phyloP scores from a whole-genome alignment of 2,888 invertebrate genomes.

The Bursaphelenchus okinawaensis region DNA sequence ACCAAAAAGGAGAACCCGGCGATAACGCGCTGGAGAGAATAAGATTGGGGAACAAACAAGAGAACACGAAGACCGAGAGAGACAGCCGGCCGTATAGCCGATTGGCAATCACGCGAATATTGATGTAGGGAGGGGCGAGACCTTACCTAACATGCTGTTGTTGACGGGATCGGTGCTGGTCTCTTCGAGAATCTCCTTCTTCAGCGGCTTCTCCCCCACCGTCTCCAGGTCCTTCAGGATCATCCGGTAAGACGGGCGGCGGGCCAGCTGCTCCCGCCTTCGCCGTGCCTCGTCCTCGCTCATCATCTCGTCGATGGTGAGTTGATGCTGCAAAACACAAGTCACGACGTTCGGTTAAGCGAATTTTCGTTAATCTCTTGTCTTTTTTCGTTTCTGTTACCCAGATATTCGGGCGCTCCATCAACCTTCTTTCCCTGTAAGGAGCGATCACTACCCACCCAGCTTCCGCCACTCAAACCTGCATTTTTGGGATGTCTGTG shows the following conservation, averaged over 20 bases:
- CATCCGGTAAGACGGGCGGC: conserved; percentile 55
- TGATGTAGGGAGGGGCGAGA: background rate
- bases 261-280: conserved; percentile 53
- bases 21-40: background rate
- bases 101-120: background rate
- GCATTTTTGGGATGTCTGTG: too few relatives aligned
- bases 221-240: conserved; percentile 56
- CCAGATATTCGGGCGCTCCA: background rate
- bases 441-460: background rate
- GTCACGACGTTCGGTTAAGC: background rate
- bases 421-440: background rate
- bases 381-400: background rate
- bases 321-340: background rate
- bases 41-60: background rate
- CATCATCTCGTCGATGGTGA: conserved; percentile 18
- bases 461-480: too few relatives aligned
- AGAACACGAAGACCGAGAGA: background rate
- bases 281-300: conserved; percentile 55
- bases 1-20: background rate
- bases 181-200: conserved; percentile 27
- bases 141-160: conserved; percentile 11
- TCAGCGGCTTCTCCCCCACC: conserved; percentile 44
- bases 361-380: background rate
- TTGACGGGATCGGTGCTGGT: background rate
- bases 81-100: background rate